Evolutionary conservation across 2,113 vertebrate genomes (phyloP), one percentile per base, ranked within the genome.

Genomic region (Haemorhous mexicanus): DNA sequence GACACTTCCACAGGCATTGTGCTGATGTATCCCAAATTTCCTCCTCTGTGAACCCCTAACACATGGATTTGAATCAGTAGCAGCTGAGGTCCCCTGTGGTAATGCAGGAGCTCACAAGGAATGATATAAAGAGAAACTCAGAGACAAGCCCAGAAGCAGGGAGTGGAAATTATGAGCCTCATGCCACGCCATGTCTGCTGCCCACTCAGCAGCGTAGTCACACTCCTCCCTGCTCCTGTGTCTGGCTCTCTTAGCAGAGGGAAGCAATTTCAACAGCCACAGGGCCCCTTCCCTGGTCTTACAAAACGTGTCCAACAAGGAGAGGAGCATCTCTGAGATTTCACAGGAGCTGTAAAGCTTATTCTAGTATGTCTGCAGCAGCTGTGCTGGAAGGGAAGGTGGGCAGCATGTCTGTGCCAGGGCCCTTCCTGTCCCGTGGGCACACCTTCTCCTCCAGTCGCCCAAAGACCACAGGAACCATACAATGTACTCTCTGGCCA

Each of bases 11-110:
- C 5, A 4, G 59, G 26, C 35, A 16, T 33, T 2, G 14, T 16
- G 23, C 53, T 26, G 18, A 44, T 19, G 8, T 19, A 35, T 43
- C 23, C 62, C 68, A 4, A 4, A 5, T n/a, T 52, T 46, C 44
- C 68, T 10, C 23, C 13, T 62, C 16, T 41, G 37, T n/a, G 39
- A 67, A 27, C 18, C 49, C 23, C 16, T 55, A 72, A 14, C 19
- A 9, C 1, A 2, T 0, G 0, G 35, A 7, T 68, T 64, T 66
- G 26, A 9, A 21, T 47, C 2, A 0, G 13, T 5, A 49, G 49
- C 13, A 17, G 27, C 13, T 18, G 47, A 59, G 22, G 5, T 78
- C 11, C 15, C 39, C 24, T 2, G 16, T 11, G 22, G 23, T n/a
- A 44, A 70, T 11, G 15, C 37, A 59, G 64, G 26, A 70, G 26